Evolutionary conservation across 2,888 invertebrate species (phyloP), one percentile per base, ranked within the genome.

Genomic region (Selenia dentaria): DNA sequence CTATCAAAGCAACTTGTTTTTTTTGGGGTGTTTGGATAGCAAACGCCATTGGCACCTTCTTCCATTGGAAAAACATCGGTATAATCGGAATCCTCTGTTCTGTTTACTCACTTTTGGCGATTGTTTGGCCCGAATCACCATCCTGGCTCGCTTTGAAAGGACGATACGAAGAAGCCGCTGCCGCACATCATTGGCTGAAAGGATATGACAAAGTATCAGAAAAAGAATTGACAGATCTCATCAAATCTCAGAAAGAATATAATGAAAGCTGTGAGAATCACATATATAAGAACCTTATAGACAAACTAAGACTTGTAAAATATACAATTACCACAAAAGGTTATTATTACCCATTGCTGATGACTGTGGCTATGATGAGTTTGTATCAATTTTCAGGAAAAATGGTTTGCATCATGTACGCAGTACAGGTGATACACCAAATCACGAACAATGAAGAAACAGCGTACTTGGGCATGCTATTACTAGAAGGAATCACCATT

Each of bases 41-140:
- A 2, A 75, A 74, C 36, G 57, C 60, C 0, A 64, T 67, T 16
- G 75, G 75, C 2, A 70, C 70, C 1, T 69, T 67, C 32, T 60
- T 54, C 9, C 51, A 66, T 25, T 74, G 74, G 73, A 74, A 58
- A 20, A 57, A 62, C 16, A 74, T 74, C 20, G 58, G 62, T 3
- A 14, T 67, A 11, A 14, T 64, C n/a, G 59, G 51, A 5, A 56
- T 73, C 13, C 27, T 60, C 0, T 63, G 62, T 35, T 61, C 55
- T 12, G n/a, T 57, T 14, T 71, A 64, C 28, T 55, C 54, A 0
- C 25, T 74, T 2, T 59, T 63, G 0, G 10, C 64, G 5, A 18
- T 67, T 0, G 57, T 67, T 38, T 57, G 60, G 56, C 74, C 75
- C 0, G 75, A 76, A 42, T 74, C 75, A 11, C 75, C 75, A 0